These are phyloP conservation scores for Apodemia mormo DNA, from an alignment of 2,888 invertebrate species.

Conservation along the genomic window DNA sequence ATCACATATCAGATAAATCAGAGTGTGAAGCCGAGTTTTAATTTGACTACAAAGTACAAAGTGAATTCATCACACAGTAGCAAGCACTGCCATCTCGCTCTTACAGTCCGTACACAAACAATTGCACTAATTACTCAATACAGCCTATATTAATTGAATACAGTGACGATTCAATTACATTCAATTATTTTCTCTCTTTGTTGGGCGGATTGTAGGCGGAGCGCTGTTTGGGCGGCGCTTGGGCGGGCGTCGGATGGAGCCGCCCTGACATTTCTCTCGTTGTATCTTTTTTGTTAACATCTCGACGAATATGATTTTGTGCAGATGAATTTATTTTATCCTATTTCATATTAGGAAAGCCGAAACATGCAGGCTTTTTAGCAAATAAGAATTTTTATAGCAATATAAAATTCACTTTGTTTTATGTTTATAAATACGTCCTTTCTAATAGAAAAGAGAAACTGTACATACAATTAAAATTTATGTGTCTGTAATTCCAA, in stretches of 20 bases:
- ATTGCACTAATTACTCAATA: conserved; percentile 59
- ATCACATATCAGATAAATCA: too few species aligned
- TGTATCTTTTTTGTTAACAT: conserved; percentile 32
- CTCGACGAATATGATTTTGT: conserved; percentile 15
- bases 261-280: conserved; percentile 57
- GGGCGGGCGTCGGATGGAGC: conserved; percentile 48
- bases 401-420: too few species aligned
- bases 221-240: conserved; percentile 55
- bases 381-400: too few species aligned
- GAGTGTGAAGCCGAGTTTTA: too few species aligned
- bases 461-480: too few species aligned
- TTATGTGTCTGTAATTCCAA: too few species aligned
- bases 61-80: not conserved
- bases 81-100: conserved; percentile 21
- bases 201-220: conserved; percentile 66
- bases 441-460: too few species aligned
- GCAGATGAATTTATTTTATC: not conserved
- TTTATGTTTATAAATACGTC: too few species aligned
- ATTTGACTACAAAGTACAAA: not conserved
- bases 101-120: conserved; percentile 45
- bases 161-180: conserved; percentile 69
- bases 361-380: too few species aligned
- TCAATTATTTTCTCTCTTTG: conserved; percentile 62
- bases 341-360: not conserved
- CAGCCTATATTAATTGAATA: conserved; percentile 64